Conservation (phyloP, 2,888 invertebrate genomes). For the Deilephila elpenor region DNA sequence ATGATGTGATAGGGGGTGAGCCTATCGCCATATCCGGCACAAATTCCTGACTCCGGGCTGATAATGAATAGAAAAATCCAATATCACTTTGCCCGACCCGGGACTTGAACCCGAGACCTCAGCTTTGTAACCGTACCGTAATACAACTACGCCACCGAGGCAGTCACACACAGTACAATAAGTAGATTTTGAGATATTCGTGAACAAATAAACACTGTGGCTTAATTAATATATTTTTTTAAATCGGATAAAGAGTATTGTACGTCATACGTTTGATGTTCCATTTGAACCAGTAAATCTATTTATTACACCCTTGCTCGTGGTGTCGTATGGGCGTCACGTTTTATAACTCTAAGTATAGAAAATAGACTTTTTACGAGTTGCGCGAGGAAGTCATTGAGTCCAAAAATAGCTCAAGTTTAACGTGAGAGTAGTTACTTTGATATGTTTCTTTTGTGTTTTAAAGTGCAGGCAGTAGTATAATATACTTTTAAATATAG, state of each 20-base stretch:
- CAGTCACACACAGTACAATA: too few relatives aligned
- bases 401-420: conserved; percentile 50
- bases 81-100: too few relatives aligned
- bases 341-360: conserved; percentile 60
- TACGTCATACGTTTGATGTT: background rate
- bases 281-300: background rate
- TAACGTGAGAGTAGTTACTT: conserved; percentile 31
- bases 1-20: too few relatives aligned
- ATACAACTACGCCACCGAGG: too few relatives aligned
- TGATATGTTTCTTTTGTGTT: background rate
- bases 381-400: conserved; percentile 50
- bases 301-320: background rate
- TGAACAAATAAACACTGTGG: background rate
- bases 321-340: conserved; percentile 51
- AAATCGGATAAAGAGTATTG: background rate
- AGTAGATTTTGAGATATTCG: background rate
- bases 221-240: too few relatives aligned
- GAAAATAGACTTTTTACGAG: conserved; percentile 65
- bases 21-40: too few relatives aligned
- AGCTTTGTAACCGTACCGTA: too few relatives aligned
- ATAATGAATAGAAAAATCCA: too few relatives aligned
- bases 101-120: too few relatives aligned
- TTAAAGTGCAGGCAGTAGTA: background rate
- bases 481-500: too few relatives aligned
- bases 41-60: too few relatives aligned